Conservation (phyloP, 1,140 invertebrate species). For the Dryas iulia region DNA sequence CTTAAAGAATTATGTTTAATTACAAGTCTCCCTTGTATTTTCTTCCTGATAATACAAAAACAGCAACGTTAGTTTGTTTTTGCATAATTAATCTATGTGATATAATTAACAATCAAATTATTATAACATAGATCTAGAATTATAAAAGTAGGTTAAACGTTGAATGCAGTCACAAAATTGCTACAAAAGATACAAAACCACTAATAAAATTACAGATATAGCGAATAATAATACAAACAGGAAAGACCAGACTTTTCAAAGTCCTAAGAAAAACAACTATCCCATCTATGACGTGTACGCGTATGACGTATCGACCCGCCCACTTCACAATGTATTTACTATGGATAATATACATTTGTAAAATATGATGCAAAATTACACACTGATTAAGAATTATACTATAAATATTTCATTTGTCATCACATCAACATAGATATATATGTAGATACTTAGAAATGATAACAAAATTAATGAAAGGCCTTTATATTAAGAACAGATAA, state of each 20-base stretch:
- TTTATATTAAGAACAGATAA: no score
- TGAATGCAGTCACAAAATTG: no score
- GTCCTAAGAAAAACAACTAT: neutral
- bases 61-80: neutral
- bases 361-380: neutral
- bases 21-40: neutral
- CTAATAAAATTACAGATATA: no score
- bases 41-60: slow-evolving; percentile 14
- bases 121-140: no score
- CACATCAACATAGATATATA: no score
- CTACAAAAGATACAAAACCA: no score
- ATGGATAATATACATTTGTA: neutral
- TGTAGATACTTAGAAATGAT: no score
- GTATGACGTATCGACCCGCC: neutral
- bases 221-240: neutral
- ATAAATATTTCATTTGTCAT: no score
- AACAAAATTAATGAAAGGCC: no score
- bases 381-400: neutral
- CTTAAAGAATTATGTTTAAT: slow-evolving; percentile 21
- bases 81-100: neutral
- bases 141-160: no score
- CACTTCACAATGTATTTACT: neutral
- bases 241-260: neutral
- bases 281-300: neutral
- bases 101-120: no score